Conservation (phyloP, 2,888 invertebrate genomes). For the Autographa pulchrina region DNA sequence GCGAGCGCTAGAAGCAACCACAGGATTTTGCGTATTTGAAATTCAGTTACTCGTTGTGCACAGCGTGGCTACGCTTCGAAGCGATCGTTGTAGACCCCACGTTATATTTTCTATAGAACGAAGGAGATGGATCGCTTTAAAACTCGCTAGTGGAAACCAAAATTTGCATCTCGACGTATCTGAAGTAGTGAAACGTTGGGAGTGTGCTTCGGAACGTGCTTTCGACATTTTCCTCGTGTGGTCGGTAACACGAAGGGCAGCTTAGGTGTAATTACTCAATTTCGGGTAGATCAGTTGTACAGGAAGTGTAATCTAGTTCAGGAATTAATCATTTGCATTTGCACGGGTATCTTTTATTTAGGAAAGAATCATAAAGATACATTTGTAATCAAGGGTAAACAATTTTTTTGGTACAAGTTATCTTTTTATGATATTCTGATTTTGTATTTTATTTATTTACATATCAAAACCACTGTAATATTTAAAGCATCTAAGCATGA, state of each 20-base stretch:
- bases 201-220: conserved; percentile 47
- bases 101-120: conserved; percentile 71
- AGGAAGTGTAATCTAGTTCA: not conserved
- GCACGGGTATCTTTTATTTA: too few relatives aligned
- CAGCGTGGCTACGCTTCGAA: conserved; percentile 70
- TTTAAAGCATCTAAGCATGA: too few relatives aligned
- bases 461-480: too few relatives aligned
- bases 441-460: not conserved
- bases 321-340: too few relatives aligned
- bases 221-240: conserved; percentile 41
- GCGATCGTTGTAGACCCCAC: conserved; percentile 72
- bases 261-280: conserved; percentile 43
- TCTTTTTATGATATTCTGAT: too few relatives aligned
- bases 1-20: conserved; percentile 79
- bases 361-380: not conserved
- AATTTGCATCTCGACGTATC: conserved; percentile 73
- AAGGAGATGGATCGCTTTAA: conserved; percentile 77
- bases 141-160: conserved; percentile 70
- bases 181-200: conserved; percentile 62
- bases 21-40: conserved; percentile 85
- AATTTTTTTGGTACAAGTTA: too few relatives aligned
- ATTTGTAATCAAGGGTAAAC: too few relatives aligned
- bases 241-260: conserved; percentile 33
- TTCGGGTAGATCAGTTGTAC: conserved; percentile 28
- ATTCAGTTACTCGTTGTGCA: conserved; percentile 81